Percentiles rank a stretch among this genome's conserved stretches.
phyloP scores from a whole-genome alignment of 2,797 vertebrate genomes.

The Lutjanus argentimaculatus region DNA sequence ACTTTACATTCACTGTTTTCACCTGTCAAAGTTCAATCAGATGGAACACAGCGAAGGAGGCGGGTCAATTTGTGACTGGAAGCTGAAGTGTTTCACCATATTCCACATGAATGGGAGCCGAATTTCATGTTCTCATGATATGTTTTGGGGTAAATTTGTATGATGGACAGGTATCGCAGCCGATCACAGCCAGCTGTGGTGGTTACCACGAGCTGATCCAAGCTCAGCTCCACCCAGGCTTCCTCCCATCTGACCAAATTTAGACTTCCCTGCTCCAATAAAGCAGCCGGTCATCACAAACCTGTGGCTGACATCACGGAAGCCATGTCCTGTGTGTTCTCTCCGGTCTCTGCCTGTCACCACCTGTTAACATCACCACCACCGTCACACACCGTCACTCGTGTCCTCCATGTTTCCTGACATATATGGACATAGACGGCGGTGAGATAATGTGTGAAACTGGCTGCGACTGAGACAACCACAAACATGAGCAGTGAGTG shows the following conservation, averaged over 20 bases:
- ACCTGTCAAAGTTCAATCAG: too few relatives aligned
- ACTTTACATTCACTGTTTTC: too few relatives aligned
- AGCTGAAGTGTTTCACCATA: too few relatives aligned
- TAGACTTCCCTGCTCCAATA: not conserved
- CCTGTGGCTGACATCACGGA: conserved; percentile 1
- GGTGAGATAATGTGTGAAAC: not conserved
- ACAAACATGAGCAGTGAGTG: not conserved
- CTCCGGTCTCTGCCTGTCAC: not conserved
- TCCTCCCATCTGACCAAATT: not conserved
- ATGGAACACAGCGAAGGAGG: too few relatives aligned
- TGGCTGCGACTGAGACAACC: not conserved
- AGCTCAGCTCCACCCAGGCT: not conserved
- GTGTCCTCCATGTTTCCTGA: not conserved
- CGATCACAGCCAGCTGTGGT: not conserved
- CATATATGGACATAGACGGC: not conserved
- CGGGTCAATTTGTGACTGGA: too few relatives aligned
- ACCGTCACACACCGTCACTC: not conserved
- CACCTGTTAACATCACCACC: not conserved
- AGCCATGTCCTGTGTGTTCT: not conserved
- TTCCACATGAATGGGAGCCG: too few relatives aligned
- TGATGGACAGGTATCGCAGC: not conserved
- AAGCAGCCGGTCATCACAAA: not conserved
- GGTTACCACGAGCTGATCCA: not conserved
- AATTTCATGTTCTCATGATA: too few relatives aligned
- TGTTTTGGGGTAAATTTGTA: too few relatives aligned